A percentile compares a stretch with the other conserved stretches of the same genome.
These are phyloP conservation scores for Brachymystax lenok DNA, from an alignment of 2,797 vertebrate genomes.

Conservation along the genomic window DNA sequence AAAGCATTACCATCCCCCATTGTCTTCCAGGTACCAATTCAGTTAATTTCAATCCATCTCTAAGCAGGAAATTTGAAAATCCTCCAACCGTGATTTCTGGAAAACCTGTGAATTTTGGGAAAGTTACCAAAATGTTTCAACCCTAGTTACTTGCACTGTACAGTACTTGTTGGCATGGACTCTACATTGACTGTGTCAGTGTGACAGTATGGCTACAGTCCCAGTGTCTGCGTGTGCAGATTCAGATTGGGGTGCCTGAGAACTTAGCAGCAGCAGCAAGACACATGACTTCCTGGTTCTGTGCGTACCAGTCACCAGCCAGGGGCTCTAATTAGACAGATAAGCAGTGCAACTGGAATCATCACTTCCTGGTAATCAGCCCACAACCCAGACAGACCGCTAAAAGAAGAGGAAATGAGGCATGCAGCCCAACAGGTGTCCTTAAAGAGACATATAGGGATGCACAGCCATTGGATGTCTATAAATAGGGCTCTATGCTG, in stretches of 20 bases:
- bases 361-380: slow-evolving; percentile 74
- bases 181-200: not conserved
- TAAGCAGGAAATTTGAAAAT: too few species aligned
- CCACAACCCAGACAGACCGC: slow-evolving; percentile 73
- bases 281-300: slow-evolving; percentile 60
- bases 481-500: too few species aligned
- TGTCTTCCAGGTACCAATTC: too few species aligned
- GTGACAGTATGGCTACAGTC: slow-evolving; percentile 5
- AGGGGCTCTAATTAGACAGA: slow-evolving; percentile 77
- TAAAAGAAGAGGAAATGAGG: slow-evolving; percentile 78
- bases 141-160: not conserved
- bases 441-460: slow-evolving; percentile 48
- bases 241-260: slow-evolving; percentile 56
- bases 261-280: slow-evolving; percentile 36
- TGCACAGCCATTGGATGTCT: not conserved
- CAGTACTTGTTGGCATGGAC: not conserved
- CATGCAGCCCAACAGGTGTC: slow-evolving; percentile 75
- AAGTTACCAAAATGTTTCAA: too few species aligned
- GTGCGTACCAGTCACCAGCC: slow-evolving; percentile 66
- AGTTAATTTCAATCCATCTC: too few species aligned
- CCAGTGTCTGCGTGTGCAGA: slow-evolving; percentile 16
- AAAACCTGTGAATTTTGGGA: too few species aligned
- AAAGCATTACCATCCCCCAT: too few species aligned
- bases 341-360: slow-evolving; percentile 74
- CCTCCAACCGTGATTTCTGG: too few species aligned